Evolutionary conservation across 2,797 vertebrate species (phyloP), one percentile per base, ranked within the genome.

Genomic region (Typhlichthys eigenmanni): DNA sequence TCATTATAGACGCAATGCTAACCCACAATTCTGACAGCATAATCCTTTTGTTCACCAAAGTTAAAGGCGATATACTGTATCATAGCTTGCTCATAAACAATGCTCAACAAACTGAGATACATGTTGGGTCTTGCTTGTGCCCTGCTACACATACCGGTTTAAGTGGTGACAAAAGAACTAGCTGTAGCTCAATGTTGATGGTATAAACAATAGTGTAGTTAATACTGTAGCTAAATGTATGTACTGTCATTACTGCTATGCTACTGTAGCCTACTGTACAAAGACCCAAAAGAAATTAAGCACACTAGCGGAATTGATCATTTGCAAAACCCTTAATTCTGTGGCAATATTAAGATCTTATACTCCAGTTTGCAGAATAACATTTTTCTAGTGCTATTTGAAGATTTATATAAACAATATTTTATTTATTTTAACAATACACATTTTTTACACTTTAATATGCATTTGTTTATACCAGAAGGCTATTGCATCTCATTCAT

Each of bases 391-490:
- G 38, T 43, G 38, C 2, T 43, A 43, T 8, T 43, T 43, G 38
- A 43, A 43, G 38, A 43, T 9, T 7, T 43, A 43, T 43, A 8
- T 10, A 43, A 43, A 43, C 9, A 43, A 6, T 0, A 43, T 43
- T 9, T 43, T 43, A 24, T 29, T 4, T 29, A 29, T 29, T 29
- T 29, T 29, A 29, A 29, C 24, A 29, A 29, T 29, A 29, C 24
- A 29, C 24, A 29, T 29, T 29, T 29, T 29, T 29, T 4, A 29
- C 5, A 59, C 51, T 56, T 68, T 68, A 66, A 78, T 58, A 47
- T 53, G 55, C 72, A 78, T 69, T 67, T 71, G 58, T 55, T 60
- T 62, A 38, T 62, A 32, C 47, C 12, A 48, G n/a, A 32, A 57
- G 74, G 55, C 17, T 34, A 8, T 32, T 52, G 17, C 24, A 13